These are phyloP conservation scores for Anneissia japonica DNA, from an alignment of 35 echinoderm and acorn worm species.

Conservation along the genomic window DNA sequence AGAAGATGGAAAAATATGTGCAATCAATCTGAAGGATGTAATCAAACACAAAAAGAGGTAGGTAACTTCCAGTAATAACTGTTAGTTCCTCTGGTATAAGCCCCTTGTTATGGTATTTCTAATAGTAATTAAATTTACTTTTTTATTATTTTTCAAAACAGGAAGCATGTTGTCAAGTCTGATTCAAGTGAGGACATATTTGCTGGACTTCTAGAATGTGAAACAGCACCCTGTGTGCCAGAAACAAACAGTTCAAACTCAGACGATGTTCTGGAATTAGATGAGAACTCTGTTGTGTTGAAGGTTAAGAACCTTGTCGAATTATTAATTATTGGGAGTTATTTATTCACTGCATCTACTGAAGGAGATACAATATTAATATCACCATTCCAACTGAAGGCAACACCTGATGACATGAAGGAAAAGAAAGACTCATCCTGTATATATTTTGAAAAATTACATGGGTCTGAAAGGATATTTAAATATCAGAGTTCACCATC, in stretches of 20 bases:
- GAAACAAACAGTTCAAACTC: not conserved
- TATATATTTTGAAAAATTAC: not conserved
- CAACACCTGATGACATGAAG: too few relatives aligned
- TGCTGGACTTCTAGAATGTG: not conserved
- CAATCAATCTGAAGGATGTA: not conserved
- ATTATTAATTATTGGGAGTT: not conserved
- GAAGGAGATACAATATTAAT: not conserved
- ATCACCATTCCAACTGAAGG: not conserved
- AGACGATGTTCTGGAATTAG: not conserved
- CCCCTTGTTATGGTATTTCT: too few relatives aligned
- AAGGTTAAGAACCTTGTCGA: not conserved
- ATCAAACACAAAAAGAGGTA: not conserved
- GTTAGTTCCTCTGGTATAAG: too few relatives aligned
- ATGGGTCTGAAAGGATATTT: not conserved
- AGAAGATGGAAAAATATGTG: not conserved
- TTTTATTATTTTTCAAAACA: too few relatives aligned
- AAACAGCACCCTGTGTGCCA: not conserved
- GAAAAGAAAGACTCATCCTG: not conserved
- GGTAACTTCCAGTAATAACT: too few relatives aligned
- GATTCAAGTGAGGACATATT: not conserved
- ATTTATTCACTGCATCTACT: not conserved
- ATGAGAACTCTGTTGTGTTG: not conserved
- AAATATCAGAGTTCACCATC: not conserved
- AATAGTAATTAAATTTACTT: too few relatives aligned
- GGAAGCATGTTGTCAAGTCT: not conserved